Percentiles rank a stretch among this genome's conserved stretches.
These are phyloP conservation scores for Lucinisca nassula DNA, from an alignment of 2,888 invertebrate species.

Conservation along the genomic window DNA sequence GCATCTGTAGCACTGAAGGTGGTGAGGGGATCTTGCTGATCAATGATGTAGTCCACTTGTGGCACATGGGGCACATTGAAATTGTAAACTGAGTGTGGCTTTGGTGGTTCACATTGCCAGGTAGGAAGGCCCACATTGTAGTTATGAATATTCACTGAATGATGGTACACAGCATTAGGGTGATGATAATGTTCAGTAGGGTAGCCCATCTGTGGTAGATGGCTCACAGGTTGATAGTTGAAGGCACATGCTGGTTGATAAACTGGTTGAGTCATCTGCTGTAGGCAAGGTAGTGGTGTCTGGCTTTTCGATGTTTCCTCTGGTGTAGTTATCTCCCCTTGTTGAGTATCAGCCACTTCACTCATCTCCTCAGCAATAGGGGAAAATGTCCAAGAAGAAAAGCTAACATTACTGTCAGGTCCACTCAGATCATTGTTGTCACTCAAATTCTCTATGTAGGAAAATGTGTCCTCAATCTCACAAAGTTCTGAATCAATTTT, in stretches of 20 bases:
- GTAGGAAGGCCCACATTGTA: constrained; percentile 44
- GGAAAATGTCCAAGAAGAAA: constrained; percentile 71
- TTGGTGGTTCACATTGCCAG: constrained; percentile 28
- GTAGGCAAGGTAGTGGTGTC: neutral
- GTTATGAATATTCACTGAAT: constrained; percentile 63
- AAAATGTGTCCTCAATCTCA: constrained; percentile 53
- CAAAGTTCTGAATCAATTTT: constrained; percentile 42
- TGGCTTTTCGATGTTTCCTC: neutral
- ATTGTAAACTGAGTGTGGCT: neutral
- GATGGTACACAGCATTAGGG: constrained; percentile 56
- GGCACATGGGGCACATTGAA: neutral
- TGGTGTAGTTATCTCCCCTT: neutral
- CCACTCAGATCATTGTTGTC: constrained; percentile 27
- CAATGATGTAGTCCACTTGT: constrained; percentile 2
- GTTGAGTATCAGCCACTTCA: neutral
- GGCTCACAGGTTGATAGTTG: neutral
- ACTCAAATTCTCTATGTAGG: constrained; percentile 34
- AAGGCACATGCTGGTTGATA: neutral
- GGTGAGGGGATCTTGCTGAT: constrained; percentile 48
- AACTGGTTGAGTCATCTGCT: neutral
- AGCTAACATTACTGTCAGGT: constrained; percentile 48
- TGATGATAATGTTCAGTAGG: constrained; percentile 49
- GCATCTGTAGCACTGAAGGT: constrained; percentile 33
- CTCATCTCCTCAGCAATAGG: constrained; percentile 51
- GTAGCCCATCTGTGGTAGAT: constrained; percentile 14